phyloP scores from a whole-genome alignment of 2,888 invertebrate genomes.

The Gandaritis pyraliata region DNA sequence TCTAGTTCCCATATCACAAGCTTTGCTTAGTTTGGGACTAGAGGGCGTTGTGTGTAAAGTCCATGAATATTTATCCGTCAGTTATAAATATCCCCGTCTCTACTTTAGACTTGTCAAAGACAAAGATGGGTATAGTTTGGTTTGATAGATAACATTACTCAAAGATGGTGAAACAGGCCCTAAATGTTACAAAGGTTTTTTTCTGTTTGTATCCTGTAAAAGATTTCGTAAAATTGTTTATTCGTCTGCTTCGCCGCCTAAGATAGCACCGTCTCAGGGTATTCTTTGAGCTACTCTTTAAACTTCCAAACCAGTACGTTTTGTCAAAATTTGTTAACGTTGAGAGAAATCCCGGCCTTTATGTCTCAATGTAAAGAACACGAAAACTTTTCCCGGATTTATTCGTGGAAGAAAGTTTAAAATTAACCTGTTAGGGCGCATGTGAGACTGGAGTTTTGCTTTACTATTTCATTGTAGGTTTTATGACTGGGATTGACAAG shows the following conservation, averaged over 20 bases:
- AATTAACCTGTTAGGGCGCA: slow-evolving; percentile 59
- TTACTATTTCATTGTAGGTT: background rate
- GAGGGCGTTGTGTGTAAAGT: too few relatives aligned
- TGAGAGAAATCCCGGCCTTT: slow-evolving; percentile 58
- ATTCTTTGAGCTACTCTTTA: slow-evolving; percentile 38
- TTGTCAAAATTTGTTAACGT: slow-evolving; percentile 44
- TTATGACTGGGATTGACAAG: background rate
- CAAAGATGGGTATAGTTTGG: too few relatives aligned
- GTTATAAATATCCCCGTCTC: too few relatives aligned
- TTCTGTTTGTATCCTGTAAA: background rate
- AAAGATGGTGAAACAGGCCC: too few relatives aligned
- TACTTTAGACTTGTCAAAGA: too few relatives aligned
- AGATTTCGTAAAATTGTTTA: background rate
- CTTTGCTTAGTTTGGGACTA: too few relatives aligned
- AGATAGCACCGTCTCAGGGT: slow-evolving; percentile 31
- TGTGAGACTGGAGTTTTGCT: background rate
- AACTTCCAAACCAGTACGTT: slow-evolving; percentile 42
- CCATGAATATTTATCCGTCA: too few relatives aligned
- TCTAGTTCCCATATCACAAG: too few relatives aligned
- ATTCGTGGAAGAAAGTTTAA: slow-evolving; percentile 52
- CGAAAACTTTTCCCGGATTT: slow-evolving; percentile 47
- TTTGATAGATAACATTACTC: too few relatives aligned
- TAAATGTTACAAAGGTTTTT: too few relatives aligned
- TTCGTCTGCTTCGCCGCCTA: background rate
- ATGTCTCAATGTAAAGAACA: slow-evolving; percentile 56